Conservation (phyloP, 1,140 invertebrate genomes). For the Dinoponera quadriceps region DNA sequence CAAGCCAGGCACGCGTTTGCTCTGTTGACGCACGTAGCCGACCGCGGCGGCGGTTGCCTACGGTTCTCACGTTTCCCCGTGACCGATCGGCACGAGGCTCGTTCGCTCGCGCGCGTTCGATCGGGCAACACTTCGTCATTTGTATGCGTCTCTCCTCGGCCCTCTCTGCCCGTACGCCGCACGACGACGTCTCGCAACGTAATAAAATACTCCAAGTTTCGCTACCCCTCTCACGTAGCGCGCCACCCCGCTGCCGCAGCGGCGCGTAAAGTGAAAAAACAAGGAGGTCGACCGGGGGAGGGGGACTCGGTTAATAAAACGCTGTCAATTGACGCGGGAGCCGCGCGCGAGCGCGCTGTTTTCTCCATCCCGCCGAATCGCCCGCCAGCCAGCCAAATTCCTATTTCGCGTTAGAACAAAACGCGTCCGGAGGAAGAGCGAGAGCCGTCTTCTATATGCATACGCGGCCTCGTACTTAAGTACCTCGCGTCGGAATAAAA, state of each 20-base stretch:
- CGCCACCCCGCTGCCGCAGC: not conserved
- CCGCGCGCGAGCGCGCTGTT: not conserved
- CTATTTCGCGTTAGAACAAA: slow-evolving; percentile 19
- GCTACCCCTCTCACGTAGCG: slow-evolving; percentile 21
- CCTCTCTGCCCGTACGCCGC: not conserved
- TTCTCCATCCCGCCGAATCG: slow-evolving; percentile 19
- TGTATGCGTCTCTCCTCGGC: not conserved
- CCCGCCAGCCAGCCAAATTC: slow-evolving; percentile 18
- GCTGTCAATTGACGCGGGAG: slow-evolving; percentile 22
- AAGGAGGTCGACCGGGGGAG: not conserved
- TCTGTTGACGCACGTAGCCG: not conserved
- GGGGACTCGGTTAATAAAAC: slow-evolving; percentile 41
- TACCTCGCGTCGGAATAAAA: slow-evolving; percentile 44
- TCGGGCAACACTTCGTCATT: slow-evolving; percentile 9
- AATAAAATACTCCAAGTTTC: slow-evolving; percentile 18
- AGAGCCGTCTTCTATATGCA: slow-evolving; percentile 42
- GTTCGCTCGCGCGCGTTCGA: not conserved
- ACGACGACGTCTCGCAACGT: not conserved
- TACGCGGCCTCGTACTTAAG: slow-evolving; percentile 42
- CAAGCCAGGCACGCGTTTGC: not conserved
- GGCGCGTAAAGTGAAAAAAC: not conserved
- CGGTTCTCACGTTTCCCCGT: not conserved
- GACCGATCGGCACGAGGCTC: slow-evolving; percentile 3
- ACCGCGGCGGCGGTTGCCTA: not conserved
- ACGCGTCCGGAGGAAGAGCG: slow-evolving; percentile 15